phyloP scores from a whole-genome alignment of 1,140 invertebrate species.

The Drosophila sp. region DNA sequence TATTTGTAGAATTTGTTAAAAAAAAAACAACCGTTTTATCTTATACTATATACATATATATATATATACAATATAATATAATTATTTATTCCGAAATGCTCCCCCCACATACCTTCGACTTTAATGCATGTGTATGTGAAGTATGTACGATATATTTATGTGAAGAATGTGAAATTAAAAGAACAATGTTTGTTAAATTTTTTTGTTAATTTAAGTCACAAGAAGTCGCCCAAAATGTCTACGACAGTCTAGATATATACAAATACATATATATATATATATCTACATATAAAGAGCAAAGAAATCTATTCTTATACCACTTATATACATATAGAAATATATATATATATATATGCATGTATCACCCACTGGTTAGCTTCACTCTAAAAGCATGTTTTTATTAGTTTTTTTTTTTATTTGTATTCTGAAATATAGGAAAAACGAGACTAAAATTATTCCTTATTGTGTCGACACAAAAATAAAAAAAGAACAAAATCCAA shows the following conservation, averaged over 20 bases:
- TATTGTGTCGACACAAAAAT: slow-evolving; percentile 5
- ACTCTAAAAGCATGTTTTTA: slow-evolving; percentile 6
- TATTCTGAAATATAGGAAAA: not conserved
- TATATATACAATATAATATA: not conserved
- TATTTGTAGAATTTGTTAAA: slow-evolving; percentile 10
- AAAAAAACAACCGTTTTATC: not conserved
- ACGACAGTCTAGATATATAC: not conserved
- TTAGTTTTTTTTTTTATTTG: not conserved
- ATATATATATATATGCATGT: not conserved
- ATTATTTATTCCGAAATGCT: slow-evolving; percentile 10
- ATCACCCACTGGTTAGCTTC: slow-evolving; percentile 3
- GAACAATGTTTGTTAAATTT: not conserved
- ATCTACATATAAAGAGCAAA: not conserved
- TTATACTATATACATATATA: not conserved
- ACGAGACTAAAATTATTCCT: slow-evolving; percentile 10
- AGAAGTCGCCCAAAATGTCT: not conserved
- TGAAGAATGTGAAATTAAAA: not conserved
- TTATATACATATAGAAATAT: not conserved
- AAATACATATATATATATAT: slow-evolving; percentile 1
- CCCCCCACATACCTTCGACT: not conserved
- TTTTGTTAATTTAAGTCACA: slow-evolving; percentile 10
- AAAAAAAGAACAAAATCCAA: not conserved
- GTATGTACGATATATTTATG: slow-evolving; percentile 10
- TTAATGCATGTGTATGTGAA: no score
- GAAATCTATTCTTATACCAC: slow-evolving; percentile 11